Evolutionary conservation across 2,113 vertebrate genomes (phyloP).

Genomic region (Genyomyrus donnyi): DNA sequence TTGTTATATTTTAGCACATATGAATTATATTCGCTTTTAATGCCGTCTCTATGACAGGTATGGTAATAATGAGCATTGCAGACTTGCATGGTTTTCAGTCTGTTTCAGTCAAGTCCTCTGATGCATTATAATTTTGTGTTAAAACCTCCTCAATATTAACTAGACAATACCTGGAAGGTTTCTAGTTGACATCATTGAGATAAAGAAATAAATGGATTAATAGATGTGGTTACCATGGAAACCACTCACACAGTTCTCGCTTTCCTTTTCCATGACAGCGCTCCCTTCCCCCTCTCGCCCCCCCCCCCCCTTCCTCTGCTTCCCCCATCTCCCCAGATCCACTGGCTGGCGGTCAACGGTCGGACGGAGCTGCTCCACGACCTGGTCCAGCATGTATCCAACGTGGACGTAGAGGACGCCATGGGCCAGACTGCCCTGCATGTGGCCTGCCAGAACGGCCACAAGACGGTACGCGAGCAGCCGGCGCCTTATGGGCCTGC

Average conservation of each 20-base stretch:
- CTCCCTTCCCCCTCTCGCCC: background rate
- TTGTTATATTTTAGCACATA: background rate
- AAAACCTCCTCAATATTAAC: background rate
- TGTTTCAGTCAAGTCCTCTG: background rate
- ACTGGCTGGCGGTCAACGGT: conserved; percentile 95
- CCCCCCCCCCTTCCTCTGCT: background rate
- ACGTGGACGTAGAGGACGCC: conserved; percentile 94
- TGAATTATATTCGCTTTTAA: background rate
- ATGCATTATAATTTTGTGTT: background rate
- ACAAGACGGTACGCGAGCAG: conserved; percentile 72
- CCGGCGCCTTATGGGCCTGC: background rate
- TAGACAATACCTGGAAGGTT: background rate
- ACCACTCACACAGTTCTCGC: background rate
- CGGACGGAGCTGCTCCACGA: conserved; percentile 92
- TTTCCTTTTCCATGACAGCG: background rate
- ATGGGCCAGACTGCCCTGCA: conserved; percentile 97
- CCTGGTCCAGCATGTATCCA: conserved; percentile 90
- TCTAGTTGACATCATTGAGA: background rate
- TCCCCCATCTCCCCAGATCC: conserved; percentile 67
- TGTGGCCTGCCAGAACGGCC: conserved; percentile 95
- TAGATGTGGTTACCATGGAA: background rate
- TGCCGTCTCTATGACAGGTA: background rate
- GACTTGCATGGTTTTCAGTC: background rate
- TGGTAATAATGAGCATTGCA: background rate
- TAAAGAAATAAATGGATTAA: background rate